Conservation (phyloP, 2,113 vertebrate genomes). For the Suncus etruscus region DNA sequence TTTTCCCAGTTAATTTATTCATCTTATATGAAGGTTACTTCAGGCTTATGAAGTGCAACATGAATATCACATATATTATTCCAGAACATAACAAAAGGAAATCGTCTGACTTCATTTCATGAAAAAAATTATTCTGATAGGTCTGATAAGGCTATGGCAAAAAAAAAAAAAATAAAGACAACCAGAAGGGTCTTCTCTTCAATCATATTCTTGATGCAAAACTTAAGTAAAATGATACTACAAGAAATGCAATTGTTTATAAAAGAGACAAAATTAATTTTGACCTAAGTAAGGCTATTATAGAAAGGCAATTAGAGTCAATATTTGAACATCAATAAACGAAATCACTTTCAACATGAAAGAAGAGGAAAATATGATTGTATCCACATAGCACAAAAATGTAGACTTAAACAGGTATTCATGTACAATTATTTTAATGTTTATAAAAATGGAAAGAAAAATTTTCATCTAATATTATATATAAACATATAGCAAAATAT, state of each 20-base stretch:
- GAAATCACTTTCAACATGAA: neutral
- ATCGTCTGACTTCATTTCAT: neutral
- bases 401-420: neutral
- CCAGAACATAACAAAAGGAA: neutral
- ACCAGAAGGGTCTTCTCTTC: neutral
- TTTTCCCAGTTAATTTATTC: too few species aligned
- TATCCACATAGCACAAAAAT: neutral
- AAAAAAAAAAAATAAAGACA: neutral
- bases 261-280: neutral
- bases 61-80: neutral
- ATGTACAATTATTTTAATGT: conserved; percentile 5
- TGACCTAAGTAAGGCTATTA: neutral
- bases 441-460: neutral
- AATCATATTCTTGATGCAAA: neutral
- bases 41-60: neutral
- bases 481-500: neutral
- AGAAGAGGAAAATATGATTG: neutral
- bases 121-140: neutral
- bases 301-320: neutral
- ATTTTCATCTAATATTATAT: neutral
- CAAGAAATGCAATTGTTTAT: neutral
- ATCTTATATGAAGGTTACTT: too few species aligned
- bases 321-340: neutral
- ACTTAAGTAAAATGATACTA: neutral
- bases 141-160: neutral